Percentiles rank a stretch among this genome's conserved stretches.
Evolutionary conservation across 2,888 invertebrate genomes (phyloP).

Genomic region (Anarsia innoxiella): DNA sequence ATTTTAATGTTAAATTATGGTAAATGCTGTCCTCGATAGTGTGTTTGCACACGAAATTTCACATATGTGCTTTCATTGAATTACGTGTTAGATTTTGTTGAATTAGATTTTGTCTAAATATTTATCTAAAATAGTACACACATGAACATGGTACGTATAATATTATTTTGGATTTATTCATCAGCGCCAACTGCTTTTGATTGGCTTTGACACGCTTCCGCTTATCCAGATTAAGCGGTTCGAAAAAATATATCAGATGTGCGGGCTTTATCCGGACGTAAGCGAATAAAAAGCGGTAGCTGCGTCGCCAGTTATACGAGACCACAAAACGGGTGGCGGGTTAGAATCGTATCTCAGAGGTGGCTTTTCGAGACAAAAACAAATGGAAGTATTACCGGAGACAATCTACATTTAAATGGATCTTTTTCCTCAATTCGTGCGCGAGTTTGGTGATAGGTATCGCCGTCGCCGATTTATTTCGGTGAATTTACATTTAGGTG

Average conservation of each 20-base stretch:
- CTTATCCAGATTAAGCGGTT: no score
- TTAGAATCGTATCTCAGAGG: constrained; percentile 53
- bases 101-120: no score
- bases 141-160: no score
- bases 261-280: constrained; percentile 23
- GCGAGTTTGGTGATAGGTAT: constrained; percentile 70
- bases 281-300: constrained; percentile 26
- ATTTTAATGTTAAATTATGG: no score
- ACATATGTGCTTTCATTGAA: no score
- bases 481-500: constrained; percentile 57
- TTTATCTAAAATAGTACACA: no score
- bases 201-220: background rate
- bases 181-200: no score
- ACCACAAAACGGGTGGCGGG: constrained; percentile 50
- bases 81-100: no score
- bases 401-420: constrained; percentile 75
- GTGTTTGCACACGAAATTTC: no score
- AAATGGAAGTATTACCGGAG: constrained; percentile 72
- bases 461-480: constrained; percentile 64
- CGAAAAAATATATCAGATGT: constrained; percentile 19
- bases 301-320: constrained; percentile 26
- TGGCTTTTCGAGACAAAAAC: constrained; percentile 64
- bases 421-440: constrained; percentile 71
- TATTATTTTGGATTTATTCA: no score
- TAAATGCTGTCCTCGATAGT: no score